Conservation (phyloP, 2,797 vertebrate genomes). For the Sarcoramphus papa region DNA sequence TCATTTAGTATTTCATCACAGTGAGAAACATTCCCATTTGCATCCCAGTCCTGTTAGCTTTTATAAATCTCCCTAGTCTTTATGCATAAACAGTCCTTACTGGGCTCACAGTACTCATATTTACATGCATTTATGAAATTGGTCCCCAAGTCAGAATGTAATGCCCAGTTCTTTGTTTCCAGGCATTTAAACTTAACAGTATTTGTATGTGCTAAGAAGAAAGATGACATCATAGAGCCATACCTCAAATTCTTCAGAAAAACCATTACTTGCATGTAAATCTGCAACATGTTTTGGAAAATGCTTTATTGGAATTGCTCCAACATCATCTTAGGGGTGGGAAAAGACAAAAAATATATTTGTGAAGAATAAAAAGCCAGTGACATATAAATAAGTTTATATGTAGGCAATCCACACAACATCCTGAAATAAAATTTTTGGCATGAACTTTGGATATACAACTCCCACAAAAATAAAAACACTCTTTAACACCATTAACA, state of each 20-base stretch:
- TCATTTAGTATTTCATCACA: not conserved
- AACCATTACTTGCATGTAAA: conserved; percentile 87
- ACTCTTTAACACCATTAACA: not conserved
- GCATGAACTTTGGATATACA: not conserved
- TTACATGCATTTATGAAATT: not conserved
- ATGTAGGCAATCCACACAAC: conserved; percentile 29
- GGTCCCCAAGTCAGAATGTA: not conserved
- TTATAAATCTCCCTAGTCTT: not conserved
- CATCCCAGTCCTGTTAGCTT: not conserved
- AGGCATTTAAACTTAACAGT: conserved; percentile 1
- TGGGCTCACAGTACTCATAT: not conserved
- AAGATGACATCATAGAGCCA: conserved; percentile 48
- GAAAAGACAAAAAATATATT: conserved; percentile 52
- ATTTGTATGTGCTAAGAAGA: not conserved
- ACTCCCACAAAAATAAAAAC: not conserved
- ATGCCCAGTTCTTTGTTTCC: not conserved
- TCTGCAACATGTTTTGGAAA: conserved; percentile 90
- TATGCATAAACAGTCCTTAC: not conserved
- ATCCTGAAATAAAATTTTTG: conserved; percentile 12
- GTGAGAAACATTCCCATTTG: not conserved
- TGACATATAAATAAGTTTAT: not conserved
- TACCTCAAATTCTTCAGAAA: conserved; percentile 95
- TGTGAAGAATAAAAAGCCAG: conserved; percentile 39
- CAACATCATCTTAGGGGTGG: conserved; percentile 77
- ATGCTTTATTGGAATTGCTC: conserved; percentile 83